Base-by-base conservation (phyloP, 2,113 vertebrate species). In the Varanus salvator region DNA sequence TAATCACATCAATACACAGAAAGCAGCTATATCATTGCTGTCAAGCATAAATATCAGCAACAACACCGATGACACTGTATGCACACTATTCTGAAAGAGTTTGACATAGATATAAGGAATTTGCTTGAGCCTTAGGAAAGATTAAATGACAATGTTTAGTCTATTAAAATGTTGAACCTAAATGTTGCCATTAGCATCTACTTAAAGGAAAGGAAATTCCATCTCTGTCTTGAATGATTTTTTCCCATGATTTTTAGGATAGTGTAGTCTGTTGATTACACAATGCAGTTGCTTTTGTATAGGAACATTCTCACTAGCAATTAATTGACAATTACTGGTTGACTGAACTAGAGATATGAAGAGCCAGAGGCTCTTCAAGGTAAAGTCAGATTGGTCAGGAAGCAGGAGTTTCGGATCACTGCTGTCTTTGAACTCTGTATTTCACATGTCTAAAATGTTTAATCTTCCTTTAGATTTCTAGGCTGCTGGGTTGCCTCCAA, bases 1-100 rank as follows among this genome's bases (percentile, higher is more conserved):
- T 86, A 92, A 93, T 3, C 80, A 91, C 89, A 92, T 87, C 23
- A 25, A 57, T 57, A 74, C 17, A 29, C 25, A 78, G 19, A 87
- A 78, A 87, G 8, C 75, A 50, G 38, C 8, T 50, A 50, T 87
- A 48, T 23, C 38, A 87, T 78, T 50, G 86, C 84, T 80, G 75
- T 92, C 77, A 91, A 80, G 60, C 84, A 83, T 95, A 94, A 94
- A 93, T 93, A 94, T 87, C 94, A 80, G 52, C 92, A 92, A 88
- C 92, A 91, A 89, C 78, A 84, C 69, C 89, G n/a, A 91, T 91
- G 68, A 31, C 52, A 92, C 90, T 93, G 87, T 90, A 93, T 75
- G 90, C n/a, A 87, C 86, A 78, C 71, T 88, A 48, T 90, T 94
- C 74, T 90, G 48, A 88, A 66, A 93, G 91, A 90, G n/a, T 71